Evolutionary conservation across 2,888 invertebrate genomes (phyloP), one percentile per base, ranked within the genome.

Genomic region (Caenorhabditis drosophilae): DNA sequence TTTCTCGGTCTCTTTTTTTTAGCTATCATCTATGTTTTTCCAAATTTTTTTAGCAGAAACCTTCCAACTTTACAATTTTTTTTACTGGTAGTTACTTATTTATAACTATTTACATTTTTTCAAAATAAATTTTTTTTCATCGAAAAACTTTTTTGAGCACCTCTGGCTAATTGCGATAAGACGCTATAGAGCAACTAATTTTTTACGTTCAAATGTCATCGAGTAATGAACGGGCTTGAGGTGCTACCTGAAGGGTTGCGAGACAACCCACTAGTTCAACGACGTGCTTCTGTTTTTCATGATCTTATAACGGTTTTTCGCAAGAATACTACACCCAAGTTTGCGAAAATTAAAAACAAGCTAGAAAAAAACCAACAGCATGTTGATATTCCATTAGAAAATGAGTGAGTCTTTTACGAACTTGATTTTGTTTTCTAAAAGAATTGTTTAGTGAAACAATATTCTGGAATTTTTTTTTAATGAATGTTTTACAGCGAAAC

Each of bases 261-360:
- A 18, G 57, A 52, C 7, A 66, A 68, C 18, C 75, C 75, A 4
- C 62, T 66, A 4, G 75, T 76, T 6, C 76, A 72, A 49, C 53
- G 76, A 22, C 61, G 81, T 15, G 68, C 76, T 20, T 79, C 78
- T 9, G 78, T 82, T 12, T 81, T 82, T 64, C 71, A 76, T 35
- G 81, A 81, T 52, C 58, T 81, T 18, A 56, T 80, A 20, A 82
- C 81, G 3, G 77, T 81, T 22, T 80, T 81, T 60, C 76, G 80
- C 2, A 79, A 76, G 38, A 79, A 78, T 25, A 78, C 81, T 15
- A 38, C 49, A 4, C 41, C 26, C 22, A 27, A 40, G 11, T 35
- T 51, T 23, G 42, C 49, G 3, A 49, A 53, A 2, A 53, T n/a
- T n/a, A n/a, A n/a, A n/a, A n/a, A n/a, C n/a, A n/a, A n/a, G n/a